Evolutionary conservation across 2,113 vertebrate species (phyloP), one percentile per base, ranked within the genome.

Genomic region (Chloropsis hardwickii): DNA sequence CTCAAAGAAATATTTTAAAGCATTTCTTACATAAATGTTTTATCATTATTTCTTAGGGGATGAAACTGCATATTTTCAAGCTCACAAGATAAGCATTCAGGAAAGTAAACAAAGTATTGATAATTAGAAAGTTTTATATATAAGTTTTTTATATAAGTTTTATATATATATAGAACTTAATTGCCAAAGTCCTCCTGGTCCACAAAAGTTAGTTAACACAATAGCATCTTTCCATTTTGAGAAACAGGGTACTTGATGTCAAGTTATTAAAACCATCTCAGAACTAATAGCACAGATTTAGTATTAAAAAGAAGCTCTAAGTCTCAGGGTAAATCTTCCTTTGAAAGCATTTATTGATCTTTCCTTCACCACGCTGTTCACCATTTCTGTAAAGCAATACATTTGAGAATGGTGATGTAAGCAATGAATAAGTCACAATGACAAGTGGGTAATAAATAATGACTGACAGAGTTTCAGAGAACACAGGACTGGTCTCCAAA

Each of bases 311-410:
- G 72, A 90, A 86, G 28, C 78, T 86, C 77, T 61, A 92, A 93
- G 39, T 81, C 91, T 89, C 80, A 45, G 28, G 42, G 51, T 90
- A 96, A 97, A 95, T 96, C 92, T 94, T 96, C 80, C 80, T 95
- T 87, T 94, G 92, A 96, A 97, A 95, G 85, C 94, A 93, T 87
- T 94, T 97, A 96, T 97, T 96, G 96, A 97, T 97, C 96, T 86
- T 85, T 64, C 66, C 86, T 93, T 91, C 76, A 80, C 42, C 74
- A 35, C 66, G 58, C 78, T 25, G 12, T 88, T 96, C 95, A 92
- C 94, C 60, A 93, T 95, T 96, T 94, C 92, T 95, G 92, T 96
- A 93, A 96, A 96, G 94, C 69, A 95, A 92, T 90, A 90, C 29
- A 51, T 96, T 92, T 70, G 90, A 92, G 94, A 94, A 97, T 72